These are phyloP conservation scores for Calliopum simillimum DNA, from an alignment of 2,888 invertebrate genomes.

Conservation along the genomic window DNA sequence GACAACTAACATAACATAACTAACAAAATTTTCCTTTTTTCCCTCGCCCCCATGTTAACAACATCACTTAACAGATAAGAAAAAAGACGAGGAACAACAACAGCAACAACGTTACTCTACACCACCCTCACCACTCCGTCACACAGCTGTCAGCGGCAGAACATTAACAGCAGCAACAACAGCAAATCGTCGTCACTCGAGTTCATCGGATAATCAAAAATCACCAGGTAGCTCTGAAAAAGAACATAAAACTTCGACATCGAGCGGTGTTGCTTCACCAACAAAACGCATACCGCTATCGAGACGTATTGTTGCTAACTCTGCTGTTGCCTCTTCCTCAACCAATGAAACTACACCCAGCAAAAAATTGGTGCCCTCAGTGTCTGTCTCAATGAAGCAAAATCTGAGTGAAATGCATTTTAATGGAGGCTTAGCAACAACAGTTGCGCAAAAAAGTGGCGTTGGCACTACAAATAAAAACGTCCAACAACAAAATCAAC, in stretches of 20 bases:
- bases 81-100: slow-evolving; percentile 59
- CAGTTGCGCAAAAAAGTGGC: neutral
- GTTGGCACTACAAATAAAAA: neutral
- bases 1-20: slow-evolving; percentile 30
- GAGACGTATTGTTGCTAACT: slow-evolving; percentile 16
- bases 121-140: slow-evolving; percentile 52
- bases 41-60: neutral
- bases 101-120: slow-evolving; percentile 54
- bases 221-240: slow-evolving; percentile 25
- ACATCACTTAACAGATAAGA: slow-evolving; percentile 56
- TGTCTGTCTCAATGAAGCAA: slow-evolving; percentile 62
- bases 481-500: slow-evolving; percentile 17
- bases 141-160: slow-evolving; percentile 34
- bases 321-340: slow-evolving; percentile 33
- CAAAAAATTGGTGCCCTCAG: slow-evolving; percentile 55
- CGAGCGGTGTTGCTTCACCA: slow-evolving; percentile 30
- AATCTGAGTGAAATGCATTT: slow-evolving; percentile 63
- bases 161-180: slow-evolving; percentile 41
- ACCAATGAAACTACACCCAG: slow-evolving; percentile 26
- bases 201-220: slow-evolving; percentile 37
- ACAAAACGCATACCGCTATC: neutral
- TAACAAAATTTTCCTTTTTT: slow-evolving; percentile 17
- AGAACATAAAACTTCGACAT: too few relatives aligned
- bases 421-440: slow-evolving; percentile 49
- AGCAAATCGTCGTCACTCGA: slow-evolving; percentile 36